phyloP scores from a whole-genome alignment of 2,113 vertebrate genomes.

The Oryzias curvinotus region DNA sequence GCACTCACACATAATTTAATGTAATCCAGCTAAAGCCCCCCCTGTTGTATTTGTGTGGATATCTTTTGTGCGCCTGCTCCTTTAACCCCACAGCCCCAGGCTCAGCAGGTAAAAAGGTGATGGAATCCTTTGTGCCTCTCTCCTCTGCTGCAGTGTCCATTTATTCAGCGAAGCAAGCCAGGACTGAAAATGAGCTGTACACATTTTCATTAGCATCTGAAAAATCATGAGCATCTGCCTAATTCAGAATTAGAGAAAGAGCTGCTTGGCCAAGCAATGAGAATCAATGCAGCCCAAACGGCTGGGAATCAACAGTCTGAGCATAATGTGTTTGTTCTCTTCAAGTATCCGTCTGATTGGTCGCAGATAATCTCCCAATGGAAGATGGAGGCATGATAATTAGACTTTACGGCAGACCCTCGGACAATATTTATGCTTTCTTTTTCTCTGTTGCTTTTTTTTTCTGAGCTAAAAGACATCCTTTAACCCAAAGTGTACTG shows the following conservation, averaged over 20 bases:
- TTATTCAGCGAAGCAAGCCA: slow-evolving; percentile 21
- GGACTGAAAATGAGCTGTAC: slow-evolving; percentile 56
- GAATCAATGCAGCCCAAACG: slow-evolving; percentile 67
- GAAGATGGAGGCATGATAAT: slow-evolving; percentile 68
- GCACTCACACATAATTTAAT: slow-evolving; percentile 3
- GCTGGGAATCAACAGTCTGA: slow-evolving; percentile 66
- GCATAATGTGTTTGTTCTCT: slow-evolving; percentile 72
- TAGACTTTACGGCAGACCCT: slow-evolving; percentile 59
- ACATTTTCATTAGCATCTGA: slow-evolving; percentile 63
- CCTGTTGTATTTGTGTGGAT: slow-evolving; percentile 18
- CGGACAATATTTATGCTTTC: slow-evolving; percentile 46
- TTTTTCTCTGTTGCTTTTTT: slow-evolving; percentile 26
- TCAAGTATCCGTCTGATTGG: slow-evolving; percentile 66
- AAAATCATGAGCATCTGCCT: slow-evolving; percentile 61
- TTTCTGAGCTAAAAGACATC: slow-evolving; percentile 47
- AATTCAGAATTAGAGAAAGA: slow-evolving; percentile 63
- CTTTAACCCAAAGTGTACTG: slow-evolving; percentile 65
- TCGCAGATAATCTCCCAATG: slow-evolving; percentile 69
- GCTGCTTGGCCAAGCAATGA: slow-evolving; percentile 44
- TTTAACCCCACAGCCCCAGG: not conserved
- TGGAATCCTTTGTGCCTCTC: slow-evolving; percentile 22
- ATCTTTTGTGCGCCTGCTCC: slow-evolving; percentile 16
- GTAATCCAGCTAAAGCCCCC: slow-evolving; percentile 22
- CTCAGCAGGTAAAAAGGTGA: slow-evolving; percentile 33
- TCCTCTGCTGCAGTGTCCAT: slow-evolving; percentile 28